Evolutionary conservation across 2,797 vertebrate species (phyloP).

Genomic region (Leptoclinus maculatus): DNA sequence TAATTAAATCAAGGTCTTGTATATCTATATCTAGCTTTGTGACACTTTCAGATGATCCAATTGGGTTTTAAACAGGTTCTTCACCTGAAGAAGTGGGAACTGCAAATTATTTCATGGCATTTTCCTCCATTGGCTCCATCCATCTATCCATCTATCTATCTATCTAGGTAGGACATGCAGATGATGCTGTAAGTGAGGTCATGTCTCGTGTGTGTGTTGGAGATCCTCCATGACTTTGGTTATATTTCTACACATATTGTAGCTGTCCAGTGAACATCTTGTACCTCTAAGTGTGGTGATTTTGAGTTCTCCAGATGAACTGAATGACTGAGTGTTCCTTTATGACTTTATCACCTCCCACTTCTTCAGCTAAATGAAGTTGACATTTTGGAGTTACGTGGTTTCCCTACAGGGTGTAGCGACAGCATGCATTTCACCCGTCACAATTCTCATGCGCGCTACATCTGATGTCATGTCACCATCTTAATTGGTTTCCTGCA

Average conservation of each 20-base stretch:
- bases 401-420: neutral
- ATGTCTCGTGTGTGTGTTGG: neutral
- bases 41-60: neutral
- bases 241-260: neutral
- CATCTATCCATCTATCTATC: too few relatives aligned
- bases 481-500: slow-evolving; percentile 4
- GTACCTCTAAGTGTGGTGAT: neutral
- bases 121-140: neutral
- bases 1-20: neutral
- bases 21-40: neutral
- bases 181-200: neutral
- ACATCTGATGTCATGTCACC: neutral
- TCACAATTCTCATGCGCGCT: neutral
- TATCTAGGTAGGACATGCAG: neutral
- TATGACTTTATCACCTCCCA: neutral
- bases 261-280: neutral
- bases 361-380: neutral
- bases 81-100: neutral
- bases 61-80: neutral
- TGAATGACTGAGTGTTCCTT: neutral
- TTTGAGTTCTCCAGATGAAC: neutral
- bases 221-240: neutral
- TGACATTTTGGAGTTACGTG: neutral
- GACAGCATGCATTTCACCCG: neutral
- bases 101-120: neutral